These are phyloP conservation scores for Villa cingulata DNA, from an alignment of 2,888 invertebrate species.

Conservation along the genomic window DNA sequence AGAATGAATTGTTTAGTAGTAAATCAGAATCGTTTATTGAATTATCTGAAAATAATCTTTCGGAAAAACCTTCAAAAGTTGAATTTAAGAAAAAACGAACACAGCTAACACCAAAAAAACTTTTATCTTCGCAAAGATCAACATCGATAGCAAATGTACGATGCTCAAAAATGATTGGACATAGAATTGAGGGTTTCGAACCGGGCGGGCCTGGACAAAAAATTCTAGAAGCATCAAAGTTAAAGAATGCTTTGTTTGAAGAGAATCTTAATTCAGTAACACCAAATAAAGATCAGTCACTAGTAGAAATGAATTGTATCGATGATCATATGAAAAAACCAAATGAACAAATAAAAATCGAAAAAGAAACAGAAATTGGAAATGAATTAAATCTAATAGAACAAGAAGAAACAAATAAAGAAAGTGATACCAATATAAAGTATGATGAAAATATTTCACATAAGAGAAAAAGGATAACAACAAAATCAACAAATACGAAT, in stretches of 20 bases:
- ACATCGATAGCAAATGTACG: no score
- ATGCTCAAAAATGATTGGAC: slow-evolving; percentile 6
- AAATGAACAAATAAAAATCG: not conserved
- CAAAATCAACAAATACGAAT: not conserved
- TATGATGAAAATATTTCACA: not conserved
- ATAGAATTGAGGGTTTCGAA: slow-evolving; percentile 12
- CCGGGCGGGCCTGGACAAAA: not conserved
- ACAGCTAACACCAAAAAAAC: no score
- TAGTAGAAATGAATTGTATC: not conserved
- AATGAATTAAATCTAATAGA: not conserved
- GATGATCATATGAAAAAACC: not conserved
- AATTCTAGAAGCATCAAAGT: slow-evolving; percentile 5
- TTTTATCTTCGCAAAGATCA: no score
- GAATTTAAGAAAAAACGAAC: no score
- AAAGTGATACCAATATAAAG: not conserved
- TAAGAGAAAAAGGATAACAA: not conserved
- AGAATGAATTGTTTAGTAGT: no score
- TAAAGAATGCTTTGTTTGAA: slow-evolving; percentile 10
- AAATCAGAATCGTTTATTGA: no score
- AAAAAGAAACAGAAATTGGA: not conserved
- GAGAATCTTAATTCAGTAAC: slow-evolving; percentile 2
- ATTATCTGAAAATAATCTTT: no score
- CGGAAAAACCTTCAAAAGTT: no score
- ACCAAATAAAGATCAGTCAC: not conserved
- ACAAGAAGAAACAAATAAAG: not conserved